Base-by-base conservation (phyloP, 1,140 invertebrate species). In the Musca domestica region DNA sequence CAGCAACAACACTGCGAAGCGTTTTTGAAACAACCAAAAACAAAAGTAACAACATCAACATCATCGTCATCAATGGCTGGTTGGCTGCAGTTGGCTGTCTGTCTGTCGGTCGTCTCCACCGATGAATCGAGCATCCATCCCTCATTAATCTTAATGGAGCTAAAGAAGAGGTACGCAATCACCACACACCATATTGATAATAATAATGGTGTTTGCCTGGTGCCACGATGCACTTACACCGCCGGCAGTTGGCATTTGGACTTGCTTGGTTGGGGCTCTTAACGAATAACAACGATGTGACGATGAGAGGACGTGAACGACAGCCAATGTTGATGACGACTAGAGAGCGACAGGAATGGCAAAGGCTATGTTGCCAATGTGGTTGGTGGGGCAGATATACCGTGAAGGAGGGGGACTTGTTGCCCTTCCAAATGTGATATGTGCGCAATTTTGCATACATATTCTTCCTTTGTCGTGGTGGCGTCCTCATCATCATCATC, bases 101-200 rank as follows among this genome's bases (percentile, higher is more conserved):
- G n/a, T n/a, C n/a, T n/a, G n/a, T n/a, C n/a, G n/a, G 56, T 61
- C 27, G 56, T 61, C 27, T 19, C 22, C 20, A 23, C 12, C 20
- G 27, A 34, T 61, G 56, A 41, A 41, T 48, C 41, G 19, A 64
- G 12, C 63, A 49, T 64, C 41, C 63, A 64, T 64, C 63, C 63
- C 63, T 64, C 63, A 64, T 64, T 64, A 64, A 64, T 64, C 63
- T 64, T 64, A 64, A 64, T 48, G 63, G 63, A 47, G 63, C 56
- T 61, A 61, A 61, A 64, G 46, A 64, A 64, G 63, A 48, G 47
- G 22, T 48, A 27, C 63, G 46, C 41, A 47, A 23, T 49, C 63
- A 64, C 47, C 23, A 64, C 41, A 64, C 63, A 49, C n/a, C 46
- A 64, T 64, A 64, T 48, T 47, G 63, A 64, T 48, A 48, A 49